Evolutionary conservation across 2,797 vertebrate genomes (phyloP), one percentile per base, ranked within the genome.

Genomic region (Helostoma temminkii): DNA sequence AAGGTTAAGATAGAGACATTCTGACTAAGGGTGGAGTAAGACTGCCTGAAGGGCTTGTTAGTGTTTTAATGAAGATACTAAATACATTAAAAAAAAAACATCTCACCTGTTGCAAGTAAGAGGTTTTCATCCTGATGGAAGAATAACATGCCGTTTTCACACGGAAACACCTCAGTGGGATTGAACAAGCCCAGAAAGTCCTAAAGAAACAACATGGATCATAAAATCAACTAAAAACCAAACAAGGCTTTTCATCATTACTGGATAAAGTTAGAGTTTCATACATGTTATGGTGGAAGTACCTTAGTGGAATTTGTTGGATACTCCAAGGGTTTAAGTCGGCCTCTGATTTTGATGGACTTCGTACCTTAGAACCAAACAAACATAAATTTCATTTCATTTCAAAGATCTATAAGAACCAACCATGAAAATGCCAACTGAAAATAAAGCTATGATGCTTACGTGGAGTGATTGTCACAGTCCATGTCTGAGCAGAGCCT

Each of bases 71-170:
- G 4, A 43, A 43, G 1, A 56, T 1, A 49, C 0, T 36, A 21
- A 70, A 18, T 4, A 11, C 8, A 55, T 12, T 21, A 14, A 26
- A 43, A 10, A 34, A 11, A 12, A 7, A 42, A 5, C 0, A 56
- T 30, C 79, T 83, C 58, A 93, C 93, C 93, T 15, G 89, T 15
- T 10, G 83, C 81, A 21, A 94, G 77, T 32, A 93, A 88, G 74
- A 94, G 83, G 61, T 86, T 36, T 11, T 87, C 75, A 24, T 89
- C 87, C 61, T 93, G 91, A 28, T 85, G 60, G 34, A 94, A 89
- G 73, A 87, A 92, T 1, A 82, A 8, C 0, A 90, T 88, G 5
- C 66, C 30, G 11, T 77, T 88, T 74, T 91, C 91, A 91, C 93
- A 94, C 0, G 88, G 84, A 81, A 93, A 93, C 46, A 87, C 88